Evolutionary conservation across 2,888 invertebrate genomes (phyloP).

Genomic region (Ectobius pallidus): DNA sequence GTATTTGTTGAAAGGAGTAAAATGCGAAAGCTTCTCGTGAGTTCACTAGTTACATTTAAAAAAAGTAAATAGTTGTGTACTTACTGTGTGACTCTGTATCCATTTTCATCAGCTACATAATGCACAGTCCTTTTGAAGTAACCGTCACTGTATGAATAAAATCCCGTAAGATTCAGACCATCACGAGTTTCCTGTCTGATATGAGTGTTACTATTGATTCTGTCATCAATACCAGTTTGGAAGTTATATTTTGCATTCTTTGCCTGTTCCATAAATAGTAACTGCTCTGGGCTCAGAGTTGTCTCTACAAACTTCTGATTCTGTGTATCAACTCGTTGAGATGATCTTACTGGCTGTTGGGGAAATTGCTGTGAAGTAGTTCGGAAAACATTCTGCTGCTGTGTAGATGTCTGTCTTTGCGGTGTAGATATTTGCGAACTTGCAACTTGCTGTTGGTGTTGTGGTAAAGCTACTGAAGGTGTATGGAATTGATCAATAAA

Average conservation of each 20-base stretch:
- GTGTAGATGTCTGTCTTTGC: not conserved
- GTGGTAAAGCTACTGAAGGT: not conserved
- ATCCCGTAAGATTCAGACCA: constrained; percentile 57
- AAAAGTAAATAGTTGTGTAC: too few species aligned
- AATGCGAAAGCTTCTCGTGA: too few species aligned
- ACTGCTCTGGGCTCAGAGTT: not conserved
- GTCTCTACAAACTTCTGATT: not conserved
- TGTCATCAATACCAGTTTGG: constrained; percentile 56
- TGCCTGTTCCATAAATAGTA: constrained; percentile 33
- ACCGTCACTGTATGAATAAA: constrained; percentile 67
- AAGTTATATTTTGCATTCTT: constrained; percentile 58
- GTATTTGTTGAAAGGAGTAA: too few species aligned
- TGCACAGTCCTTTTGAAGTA: constrained; percentile 61
- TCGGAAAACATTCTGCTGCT: not conserved
- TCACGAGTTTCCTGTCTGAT: constrained; percentile 56
- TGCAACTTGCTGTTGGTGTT: not conserved
- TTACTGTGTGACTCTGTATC: constrained; percentile 64
- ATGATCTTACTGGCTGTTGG: not conserved
- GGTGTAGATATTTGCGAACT: not conserved
- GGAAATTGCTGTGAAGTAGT: not conserved
- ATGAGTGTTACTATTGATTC: constrained; percentile 57
- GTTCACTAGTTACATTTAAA: too few species aligned
- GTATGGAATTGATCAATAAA: not conserved
- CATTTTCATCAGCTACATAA: constrained; percentile 66
- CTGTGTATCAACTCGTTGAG: not conserved